Conservation (phyloP, 2,113 vertebrate species). For the Platysteira castanea region DNA sequence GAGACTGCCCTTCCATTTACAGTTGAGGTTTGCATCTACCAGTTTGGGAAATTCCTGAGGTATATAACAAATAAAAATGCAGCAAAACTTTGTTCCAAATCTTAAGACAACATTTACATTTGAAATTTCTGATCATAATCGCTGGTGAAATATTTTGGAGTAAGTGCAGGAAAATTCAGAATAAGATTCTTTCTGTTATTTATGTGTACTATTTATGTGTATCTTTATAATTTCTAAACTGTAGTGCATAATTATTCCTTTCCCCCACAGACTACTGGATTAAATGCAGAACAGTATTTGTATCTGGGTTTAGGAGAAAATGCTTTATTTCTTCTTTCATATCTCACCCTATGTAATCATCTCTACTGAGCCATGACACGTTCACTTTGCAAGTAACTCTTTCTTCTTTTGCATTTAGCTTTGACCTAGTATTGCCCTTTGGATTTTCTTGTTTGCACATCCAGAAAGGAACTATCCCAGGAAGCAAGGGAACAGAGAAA, state of each 20-base stretch:
- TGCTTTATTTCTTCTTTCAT: not conserved
- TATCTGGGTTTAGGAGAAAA: not conserved
- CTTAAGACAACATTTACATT: not conserved
- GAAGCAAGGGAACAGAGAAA: not conserved
- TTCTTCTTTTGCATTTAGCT: not conserved
- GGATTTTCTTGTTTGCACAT: not conserved
- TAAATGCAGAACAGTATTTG: not conserved
- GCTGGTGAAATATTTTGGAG: not conserved
- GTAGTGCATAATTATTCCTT: not conserved
- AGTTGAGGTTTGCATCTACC: not conserved
- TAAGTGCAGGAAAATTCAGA: not conserved
- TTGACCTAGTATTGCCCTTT: not conserved
- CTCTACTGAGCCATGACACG: not conserved
- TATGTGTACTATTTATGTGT: rapidly evolving
- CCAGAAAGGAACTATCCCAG: not conserved
- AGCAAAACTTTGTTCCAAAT: not conserved
- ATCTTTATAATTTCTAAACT: not conserved
- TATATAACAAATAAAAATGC: not conserved
- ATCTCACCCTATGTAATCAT: not conserved
- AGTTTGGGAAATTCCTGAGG: not conserved
- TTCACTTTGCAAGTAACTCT: not conserved
- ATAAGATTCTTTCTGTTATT: not conserved
- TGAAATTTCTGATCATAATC: not conserved
- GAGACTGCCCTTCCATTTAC: not conserved
- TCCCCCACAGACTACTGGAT: not conserved